Conservation (phyloP, 1,140 invertebrate species). For the Trichonephila inaurata region DNA sequence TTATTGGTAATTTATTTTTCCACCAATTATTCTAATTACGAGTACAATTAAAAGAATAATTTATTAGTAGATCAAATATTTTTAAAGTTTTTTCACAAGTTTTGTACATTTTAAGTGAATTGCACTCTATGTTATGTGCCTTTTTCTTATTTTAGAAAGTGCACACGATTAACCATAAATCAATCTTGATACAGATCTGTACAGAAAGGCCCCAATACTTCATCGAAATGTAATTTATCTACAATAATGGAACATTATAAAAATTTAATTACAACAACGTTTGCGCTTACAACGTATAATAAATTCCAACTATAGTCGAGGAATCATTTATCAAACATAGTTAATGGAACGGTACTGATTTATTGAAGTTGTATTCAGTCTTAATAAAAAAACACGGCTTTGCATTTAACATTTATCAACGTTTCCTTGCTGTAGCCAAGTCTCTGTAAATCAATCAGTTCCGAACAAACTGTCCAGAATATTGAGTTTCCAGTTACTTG, state of each 20-base stretch:
- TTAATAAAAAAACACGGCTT: background rate
- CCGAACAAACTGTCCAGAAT: background rate
- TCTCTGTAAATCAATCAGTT: background rate
- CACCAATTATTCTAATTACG: too few relatives aligned
- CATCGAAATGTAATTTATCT: too few relatives aligned
- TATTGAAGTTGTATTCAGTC: slow-evolving; percentile 4
- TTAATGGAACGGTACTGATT: background rate
- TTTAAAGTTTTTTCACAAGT: too few relatives aligned
- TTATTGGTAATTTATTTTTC: too few relatives aligned
- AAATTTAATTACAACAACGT: background rate
- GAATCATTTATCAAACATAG: background rate
- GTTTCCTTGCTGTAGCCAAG: slow-evolving; percentile 3
- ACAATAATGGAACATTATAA: background rate
- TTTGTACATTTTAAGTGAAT: too few relatives aligned
- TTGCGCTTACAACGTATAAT: background rate
- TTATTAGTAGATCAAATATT: too few relatives aligned
- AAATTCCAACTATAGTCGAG: background rate
- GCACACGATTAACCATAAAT: too few relatives aligned
- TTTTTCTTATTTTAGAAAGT: too few relatives aligned
- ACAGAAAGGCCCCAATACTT: too few relatives aligned
- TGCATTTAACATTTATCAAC: slow-evolving; percentile 26
- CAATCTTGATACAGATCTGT: too few relatives aligned
- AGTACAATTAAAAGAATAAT: too few relatives aligned
- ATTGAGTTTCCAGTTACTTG: background rate
- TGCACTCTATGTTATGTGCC: too few relatives aligned